Evolutionary conservation across 2,113 vertebrate species (phyloP), one percentile per base, ranked within the genome.

Genomic region (Anser cygnoides): DNA sequence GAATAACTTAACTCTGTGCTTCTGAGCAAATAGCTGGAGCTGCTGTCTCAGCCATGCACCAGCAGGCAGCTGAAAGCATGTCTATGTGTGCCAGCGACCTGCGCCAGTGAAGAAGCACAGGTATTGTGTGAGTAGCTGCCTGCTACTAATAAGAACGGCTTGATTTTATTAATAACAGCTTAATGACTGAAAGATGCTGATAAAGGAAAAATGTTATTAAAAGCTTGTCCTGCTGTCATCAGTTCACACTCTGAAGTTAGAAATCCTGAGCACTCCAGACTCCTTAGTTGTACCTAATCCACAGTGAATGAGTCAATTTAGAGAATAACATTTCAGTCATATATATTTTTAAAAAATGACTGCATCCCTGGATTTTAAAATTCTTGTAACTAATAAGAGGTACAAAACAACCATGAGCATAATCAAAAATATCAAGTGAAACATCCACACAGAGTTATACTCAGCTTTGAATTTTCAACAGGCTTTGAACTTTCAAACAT

Each of bases 11-110:
- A 71, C 35, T 74, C 37, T 14, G n/a, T 49, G 26, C 17, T 68
- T 39, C 58, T 21, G 29, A 80, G 63, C 39, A 70, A 41, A 55
- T 5, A 43, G 29, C 13, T 73, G 44, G 33, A 43, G 26, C 58
- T 76, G 33, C 43, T 13, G 18, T 54, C 58, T 29, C 44, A 33
- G 22, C 31, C 0, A 0, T 2, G 1, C 25, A 18, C 25, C 3
- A 8, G 21, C 4, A 1, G 1, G 3, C 29, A 87, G 83, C 33
- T 0, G 0, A 67, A 26, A 0, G 0, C 75, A 37, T 2, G 39
- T 23, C 61, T 20, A 11, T 63, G 14, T 3, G 8, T 6, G 31
- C 12, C 14, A 10, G 23, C 17, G 20, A 62, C 39, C 57, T 1
- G 11, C 0, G 0, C 6, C 7, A 22, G 10, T 20, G 39, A 37